Evolutionary conservation across 1,140 invertebrate species (phyloP).

Genomic region (Caerostris darwini): DNA sequence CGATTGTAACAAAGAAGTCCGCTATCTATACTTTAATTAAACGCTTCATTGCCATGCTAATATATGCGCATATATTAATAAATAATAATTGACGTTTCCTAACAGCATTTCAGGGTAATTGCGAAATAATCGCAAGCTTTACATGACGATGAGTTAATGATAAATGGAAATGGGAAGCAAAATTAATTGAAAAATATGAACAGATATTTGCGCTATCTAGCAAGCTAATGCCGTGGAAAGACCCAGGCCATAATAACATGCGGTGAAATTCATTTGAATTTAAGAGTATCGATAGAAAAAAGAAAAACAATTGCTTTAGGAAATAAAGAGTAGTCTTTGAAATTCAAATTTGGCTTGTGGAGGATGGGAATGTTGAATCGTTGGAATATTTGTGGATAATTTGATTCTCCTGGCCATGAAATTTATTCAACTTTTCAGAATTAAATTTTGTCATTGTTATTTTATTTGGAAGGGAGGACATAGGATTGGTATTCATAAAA

Average conservation of each 20-base stretch:
- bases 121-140: slow-evolving; percentile 73
- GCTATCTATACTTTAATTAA: slow-evolving; percentile 76
- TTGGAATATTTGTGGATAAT: slow-evolving; percentile 22
- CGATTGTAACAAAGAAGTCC: slow-evolving; percentile 66
- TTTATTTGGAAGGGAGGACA: neutral
- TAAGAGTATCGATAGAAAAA: slow-evolving; percentile 12
- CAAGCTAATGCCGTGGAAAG: neutral
- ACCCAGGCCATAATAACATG: neutral
- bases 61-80: slow-evolving; percentile 76
- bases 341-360: slow-evolving; percentile 24
- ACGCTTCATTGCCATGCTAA: slow-evolving; percentile 72
- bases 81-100: slow-evolving; percentile 75
- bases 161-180: slow-evolving; percentile 63
- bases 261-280: slow-evolving; percentile 50
- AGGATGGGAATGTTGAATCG: neutral
- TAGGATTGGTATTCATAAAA: neutral
- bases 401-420: neutral
- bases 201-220: neutral
- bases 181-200: slow-evolving; percentile 77
- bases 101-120: slow-evolving; percentile 73
- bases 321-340: slow-evolving; percentile 23
- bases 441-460: neutral
- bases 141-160: slow-evolving; percentile 72
- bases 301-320: slow-evolving; percentile 53
- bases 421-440: neutral